Conservation (phyloP, 2,113 vertebrate species). For the Rhea pennata region DNA sequence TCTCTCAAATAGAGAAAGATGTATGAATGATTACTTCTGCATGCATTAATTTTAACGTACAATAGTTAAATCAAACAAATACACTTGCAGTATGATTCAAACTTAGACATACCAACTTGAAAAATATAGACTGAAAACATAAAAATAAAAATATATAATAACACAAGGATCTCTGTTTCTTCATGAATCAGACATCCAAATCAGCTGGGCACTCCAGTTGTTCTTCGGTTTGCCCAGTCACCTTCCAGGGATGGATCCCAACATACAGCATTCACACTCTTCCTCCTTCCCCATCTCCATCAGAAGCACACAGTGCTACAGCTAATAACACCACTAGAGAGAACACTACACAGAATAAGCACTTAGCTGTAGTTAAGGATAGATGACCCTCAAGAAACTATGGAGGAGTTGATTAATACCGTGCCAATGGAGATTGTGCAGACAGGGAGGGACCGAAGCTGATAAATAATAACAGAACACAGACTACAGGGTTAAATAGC, state of each 20-base stretch:
- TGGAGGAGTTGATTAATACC: background rate
- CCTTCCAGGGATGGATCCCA: background rate
- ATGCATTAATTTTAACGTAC: background rate
- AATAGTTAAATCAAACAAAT: background rate
- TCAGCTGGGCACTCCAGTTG: background rate
- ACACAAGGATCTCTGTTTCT: background rate
- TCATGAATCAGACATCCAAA: background rate
- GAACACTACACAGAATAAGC: background rate
- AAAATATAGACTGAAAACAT: background rate
- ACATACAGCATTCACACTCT: rapidly evolving
- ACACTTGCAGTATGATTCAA: background rate
- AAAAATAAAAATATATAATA: background rate
- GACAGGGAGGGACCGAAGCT: background rate
- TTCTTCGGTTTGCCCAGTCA: background rate
- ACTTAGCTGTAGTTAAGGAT: background rate
- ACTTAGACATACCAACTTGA: background rate
- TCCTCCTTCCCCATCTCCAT: background rate
- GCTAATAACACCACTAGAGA: background rate
- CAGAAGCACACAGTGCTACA: background rate
- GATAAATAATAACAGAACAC: background rate
- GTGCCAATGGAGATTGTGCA: background rate
- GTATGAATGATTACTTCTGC: background rate
- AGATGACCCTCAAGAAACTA: background rate
- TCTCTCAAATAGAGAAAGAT: conserved; percentile 19
- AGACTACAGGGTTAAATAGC: background rate